Evolutionary conservation across 2,888 invertebrate genomes (phyloP), one percentile per base, ranked within the genome.

Genomic region (Pheosia gnoma): DNA sequence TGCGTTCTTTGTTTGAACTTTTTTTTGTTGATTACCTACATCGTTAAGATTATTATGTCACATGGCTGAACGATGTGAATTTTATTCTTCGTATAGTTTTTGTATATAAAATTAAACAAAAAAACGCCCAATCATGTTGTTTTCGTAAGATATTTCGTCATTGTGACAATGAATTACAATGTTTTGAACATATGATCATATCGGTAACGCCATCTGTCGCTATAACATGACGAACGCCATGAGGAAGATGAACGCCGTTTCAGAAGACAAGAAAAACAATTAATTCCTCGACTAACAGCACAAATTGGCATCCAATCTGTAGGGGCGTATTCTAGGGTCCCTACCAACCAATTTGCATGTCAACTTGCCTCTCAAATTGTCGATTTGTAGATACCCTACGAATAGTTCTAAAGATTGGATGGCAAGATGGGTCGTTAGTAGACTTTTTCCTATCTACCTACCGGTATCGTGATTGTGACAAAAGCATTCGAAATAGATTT

Each of bases 1-100:
- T 25, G 51, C 47, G 11, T 47, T 47, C 47, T 47, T 47, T 47
- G 47, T 47, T 47, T 11, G n/a, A 47, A n/a, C n/a, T 47, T 47
- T 47, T 47, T 41, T 47, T 47, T 47, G 4, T 58, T 58, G 49
- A 61, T 62, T 57, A 37, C 37, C 56, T 49, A 49, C 61, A 56
- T 59, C 36, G 37, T 51, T 25, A n/a, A 11, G n/a, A 47, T 47
- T 47, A 11, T 47, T 47, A 47, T 47, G n/a, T 47, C 47, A 47
- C 47, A n/a, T 47, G 47, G 0, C 43, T 8, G 9, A 43, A 25
- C 25, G 25, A 25, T 25, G 2, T 25, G 25, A 25, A 25, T 25
- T 25, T 25, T 25, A 25, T 2, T 25, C 1, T 25, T 25, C 25
- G 25, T 25, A 1, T 25, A 25, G 25, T 25, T 25, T 25, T 25